These are phyloP conservation scores for Drosophila mayaguana DNA, from an alignment of 2,888 invertebrate genomes.

Conservation along the genomic window DNA sequence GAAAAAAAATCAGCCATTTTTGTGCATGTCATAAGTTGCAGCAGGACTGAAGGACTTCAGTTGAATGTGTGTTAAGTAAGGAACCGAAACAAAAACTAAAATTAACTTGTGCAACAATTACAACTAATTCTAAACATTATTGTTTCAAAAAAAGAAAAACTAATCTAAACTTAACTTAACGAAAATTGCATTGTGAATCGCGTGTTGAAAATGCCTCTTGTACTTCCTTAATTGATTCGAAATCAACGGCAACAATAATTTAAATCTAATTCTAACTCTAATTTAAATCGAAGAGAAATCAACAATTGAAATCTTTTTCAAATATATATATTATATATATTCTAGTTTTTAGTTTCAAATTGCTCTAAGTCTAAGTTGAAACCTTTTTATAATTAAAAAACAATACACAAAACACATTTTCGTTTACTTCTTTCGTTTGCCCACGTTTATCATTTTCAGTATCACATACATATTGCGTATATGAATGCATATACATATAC, in stretches of 20 bases:
- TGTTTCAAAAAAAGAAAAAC: neutral
- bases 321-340: conserved; percentile 27
- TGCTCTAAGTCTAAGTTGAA: conserved; percentile 63
- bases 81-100: conserved; percentile 13
- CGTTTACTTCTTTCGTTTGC: conserved; percentile 11
- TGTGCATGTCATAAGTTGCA: conserved; percentile 50
- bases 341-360: conserved; percentile 50
- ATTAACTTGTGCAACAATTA: conserved; percentile 49
- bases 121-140: conserved; percentile 28
- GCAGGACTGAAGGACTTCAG: conserved; percentile 43
- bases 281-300: conserved; percentile 13
- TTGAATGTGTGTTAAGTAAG: conserved; percentile 47
- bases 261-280: conserved; percentile 56
- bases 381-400: conserved; percentile 70
- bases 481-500: conserved; percentile 2
- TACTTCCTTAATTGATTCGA: conserved; percentile 82
- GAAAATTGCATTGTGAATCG: conserved; percentile 37
- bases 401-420: conserved; percentile 29
- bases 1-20: conserved; percentile 36
- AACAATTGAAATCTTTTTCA: conserved; percentile 14
- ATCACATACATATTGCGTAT: conserved; percentile 7
- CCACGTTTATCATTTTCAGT: conserved; percentile 27
- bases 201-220: conserved; percentile 60
- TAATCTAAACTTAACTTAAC: neutral
- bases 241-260: conserved; percentile 61